Evolutionary conservation across 2,797 vertebrate species (phyloP).

Genomic region (Phyllotis vaccarum): DNA sequence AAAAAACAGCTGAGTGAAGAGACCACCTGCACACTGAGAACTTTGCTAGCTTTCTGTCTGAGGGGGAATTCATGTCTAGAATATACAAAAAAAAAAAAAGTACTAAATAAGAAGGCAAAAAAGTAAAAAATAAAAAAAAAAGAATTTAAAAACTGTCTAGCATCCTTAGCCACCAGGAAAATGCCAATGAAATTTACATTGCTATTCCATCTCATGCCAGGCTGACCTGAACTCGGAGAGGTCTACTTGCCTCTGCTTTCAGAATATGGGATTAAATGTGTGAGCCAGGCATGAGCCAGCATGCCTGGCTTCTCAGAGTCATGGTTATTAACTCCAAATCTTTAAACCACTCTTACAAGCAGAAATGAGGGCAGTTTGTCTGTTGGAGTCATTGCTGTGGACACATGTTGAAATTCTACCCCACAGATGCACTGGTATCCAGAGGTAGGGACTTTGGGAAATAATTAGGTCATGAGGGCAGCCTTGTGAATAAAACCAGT

Average conservation of each 20-base stretch:
- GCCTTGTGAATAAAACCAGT: not conserved
- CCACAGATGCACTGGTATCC: not conserved
- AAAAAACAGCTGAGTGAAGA: not conserved
- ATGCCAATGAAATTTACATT: not conserved
- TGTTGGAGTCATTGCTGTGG: not conserved
- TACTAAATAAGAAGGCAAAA: not conserved
- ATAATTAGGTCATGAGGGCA: not conserved
- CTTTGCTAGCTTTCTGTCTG: not conserved
- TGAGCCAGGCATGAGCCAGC: too few relatives aligned
- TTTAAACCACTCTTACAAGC: rapidly evolving
- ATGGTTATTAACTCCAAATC: not conserved
- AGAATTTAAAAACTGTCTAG: not conserved
- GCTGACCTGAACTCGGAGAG: not conserved
- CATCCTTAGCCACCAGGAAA: not conserved
- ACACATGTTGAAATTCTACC: not conserved
- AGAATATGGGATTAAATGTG: not conserved
- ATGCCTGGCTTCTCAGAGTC: not conserved
- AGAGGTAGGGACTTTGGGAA: not conserved
- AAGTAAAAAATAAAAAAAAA: not conserved
- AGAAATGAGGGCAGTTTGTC: not conserved
- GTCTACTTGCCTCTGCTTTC: not conserved
- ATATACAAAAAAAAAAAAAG: not conserved
- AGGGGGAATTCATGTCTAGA: too few relatives aligned
- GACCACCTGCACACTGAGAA: not conserved
- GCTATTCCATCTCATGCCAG: not conserved